A percentile compares a stretch with the other conserved stretches of the same genome.
These are phyloP conservation scores for Monopterus albus DNA, from an alignment of 2,113 vertebrate genomes.

Conservation along the genomic window DNA sequence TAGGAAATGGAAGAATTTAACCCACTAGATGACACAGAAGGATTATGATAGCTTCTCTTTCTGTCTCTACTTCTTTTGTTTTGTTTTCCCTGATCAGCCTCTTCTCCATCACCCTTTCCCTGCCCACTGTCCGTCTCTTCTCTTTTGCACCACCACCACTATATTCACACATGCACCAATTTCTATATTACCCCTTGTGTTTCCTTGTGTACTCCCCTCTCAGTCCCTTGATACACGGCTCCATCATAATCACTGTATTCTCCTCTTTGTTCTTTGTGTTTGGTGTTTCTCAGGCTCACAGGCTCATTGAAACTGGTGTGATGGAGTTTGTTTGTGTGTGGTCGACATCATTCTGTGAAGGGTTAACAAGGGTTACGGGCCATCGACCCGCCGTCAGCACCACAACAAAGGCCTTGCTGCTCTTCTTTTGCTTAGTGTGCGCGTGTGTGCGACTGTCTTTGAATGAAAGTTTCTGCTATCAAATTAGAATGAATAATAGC, in stretches of 20 bases:
- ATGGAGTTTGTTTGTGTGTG: conserved; percentile 86
- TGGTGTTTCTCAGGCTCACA: conserved; percentile 69
- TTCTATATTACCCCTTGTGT: conserved; percentile 42
- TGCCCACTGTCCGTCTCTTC: neutral
- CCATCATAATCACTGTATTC: conserved; percentile 58
- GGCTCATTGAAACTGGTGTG: conserved; percentile 83
- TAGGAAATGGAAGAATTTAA: neutral
- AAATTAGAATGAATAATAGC: conserved; percentile 62
- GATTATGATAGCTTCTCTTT: neutral
- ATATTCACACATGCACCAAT: conserved; percentile 19
- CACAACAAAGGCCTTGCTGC: conserved; percentile 73
- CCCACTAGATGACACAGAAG: neutral
- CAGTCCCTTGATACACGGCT: conserved; percentile 31
- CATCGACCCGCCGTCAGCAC: conserved; percentile 69
- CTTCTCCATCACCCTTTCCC: neutral
- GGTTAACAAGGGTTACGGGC: conserved; percentile 85
- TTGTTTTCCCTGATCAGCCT: no score
- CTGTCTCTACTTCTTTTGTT: neutral
- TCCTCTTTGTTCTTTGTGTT: conserved; percentile 71
- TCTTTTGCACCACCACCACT: neutral
- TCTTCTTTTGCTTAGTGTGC: conserved; percentile 39
- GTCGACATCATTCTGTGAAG: conserved; percentile 80
- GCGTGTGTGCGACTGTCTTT: conserved; percentile 37
- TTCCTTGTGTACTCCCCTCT: conserved; percentile 15
- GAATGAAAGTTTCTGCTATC: conserved; percentile 75